Percentiles rank a stretch among this genome's conserved stretches.
phyloP scores from a whole-genome alignment of 1,140 invertebrate species.

The Hormaphis cornu region DNA sequence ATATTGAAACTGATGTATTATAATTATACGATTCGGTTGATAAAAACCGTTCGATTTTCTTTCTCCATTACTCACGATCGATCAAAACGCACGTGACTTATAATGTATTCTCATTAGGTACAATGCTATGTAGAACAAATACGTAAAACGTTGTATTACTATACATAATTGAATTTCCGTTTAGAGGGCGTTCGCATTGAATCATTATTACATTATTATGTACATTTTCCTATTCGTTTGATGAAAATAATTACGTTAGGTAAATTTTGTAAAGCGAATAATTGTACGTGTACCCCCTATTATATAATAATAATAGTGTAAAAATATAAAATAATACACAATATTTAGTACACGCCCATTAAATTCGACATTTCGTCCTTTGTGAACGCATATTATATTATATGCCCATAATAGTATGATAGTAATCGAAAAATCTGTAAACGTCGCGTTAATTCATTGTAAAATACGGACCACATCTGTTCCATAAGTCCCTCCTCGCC shows the following conservation, averaged over 20 bases:
- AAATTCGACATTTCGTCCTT: neutral
- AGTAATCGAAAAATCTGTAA: neutral
- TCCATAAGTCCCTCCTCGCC: neutral
- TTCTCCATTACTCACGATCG: too few species aligned
- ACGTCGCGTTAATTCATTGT: conserved; percentile 9
- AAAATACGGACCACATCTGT: conserved; percentile 10
- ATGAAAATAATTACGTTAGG: neutral
- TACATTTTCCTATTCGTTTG: too few species aligned
- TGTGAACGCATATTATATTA: neutral
- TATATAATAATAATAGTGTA: too few species aligned
- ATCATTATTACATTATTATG: neutral
- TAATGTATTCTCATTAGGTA: too few species aligned
- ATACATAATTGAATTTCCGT: neutral
- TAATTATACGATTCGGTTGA: too few species aligned
- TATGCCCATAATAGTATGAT: neutral
- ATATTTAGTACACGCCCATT: neutral
- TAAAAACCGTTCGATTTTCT: too few species aligned
- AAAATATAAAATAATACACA: too few species aligned
- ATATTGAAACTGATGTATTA: too few species aligned
- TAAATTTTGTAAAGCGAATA: neutral
- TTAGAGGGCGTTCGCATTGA: neutral
- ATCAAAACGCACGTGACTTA: too few species aligned
- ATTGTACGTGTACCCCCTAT: neutral
- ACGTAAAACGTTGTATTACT: too few species aligned
- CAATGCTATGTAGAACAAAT: too few species aligned